Conservation (phyloP, 2,797 vertebrate species). For the Coracias cyanogaster region DNA sequence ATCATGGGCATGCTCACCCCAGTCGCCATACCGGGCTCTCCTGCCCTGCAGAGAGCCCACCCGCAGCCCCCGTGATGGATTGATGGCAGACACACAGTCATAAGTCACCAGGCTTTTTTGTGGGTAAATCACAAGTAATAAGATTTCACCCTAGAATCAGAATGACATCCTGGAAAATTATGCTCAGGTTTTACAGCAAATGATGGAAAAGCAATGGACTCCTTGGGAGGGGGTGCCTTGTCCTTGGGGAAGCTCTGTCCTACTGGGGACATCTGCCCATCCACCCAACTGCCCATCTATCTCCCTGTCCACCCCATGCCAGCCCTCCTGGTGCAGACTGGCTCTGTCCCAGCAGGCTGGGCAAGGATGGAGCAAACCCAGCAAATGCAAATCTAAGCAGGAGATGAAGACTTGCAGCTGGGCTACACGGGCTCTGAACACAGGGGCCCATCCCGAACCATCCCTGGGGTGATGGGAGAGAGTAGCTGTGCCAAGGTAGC, state of each 20-base stretch:
- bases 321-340: not conserved
- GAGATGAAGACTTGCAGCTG: not conserved
- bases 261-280: not conserved
- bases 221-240: not conserved
- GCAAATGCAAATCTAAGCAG: not conserved
- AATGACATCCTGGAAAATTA: constrained; percentile 67
- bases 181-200: constrained; percentile 12
- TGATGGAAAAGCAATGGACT: not conserved
- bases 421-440: not conserved
- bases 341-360: not conserved
- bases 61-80: not conserved
- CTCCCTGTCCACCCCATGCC: accelerated
- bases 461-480: not conserved
- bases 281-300: no score
- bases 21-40: not conserved
- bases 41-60: not conserved
- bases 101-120: constrained; percentile 36
- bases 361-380: not conserved
- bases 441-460: no score
- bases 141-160: constrained; percentile 65
- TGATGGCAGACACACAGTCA: not conserved
- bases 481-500: not conserved
- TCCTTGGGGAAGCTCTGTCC: not conserved
- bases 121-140: constrained; percentile 61
- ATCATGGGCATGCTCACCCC: constrained; percentile 1